Evolutionary conservation across 2,113 vertebrate species (phyloP).

Genomic region (Sinocyclocheilus rhinocerous): DNA sequence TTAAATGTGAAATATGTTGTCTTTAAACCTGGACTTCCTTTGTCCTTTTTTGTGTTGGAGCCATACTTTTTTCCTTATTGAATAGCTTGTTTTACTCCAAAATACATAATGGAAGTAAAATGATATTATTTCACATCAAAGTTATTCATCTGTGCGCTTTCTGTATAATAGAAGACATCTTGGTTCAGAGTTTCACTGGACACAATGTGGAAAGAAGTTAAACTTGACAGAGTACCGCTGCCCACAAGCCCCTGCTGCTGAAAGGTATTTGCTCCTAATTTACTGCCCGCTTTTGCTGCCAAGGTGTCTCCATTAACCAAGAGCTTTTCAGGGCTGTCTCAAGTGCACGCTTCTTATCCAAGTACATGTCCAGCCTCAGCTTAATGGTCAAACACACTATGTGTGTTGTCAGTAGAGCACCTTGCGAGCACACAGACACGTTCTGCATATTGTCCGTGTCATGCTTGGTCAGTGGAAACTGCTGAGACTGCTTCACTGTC

Average conservation of each 20-base stretch:
- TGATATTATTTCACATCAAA: not conserved
- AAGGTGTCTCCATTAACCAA: slow-evolving; percentile 40
- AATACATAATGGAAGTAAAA: not conserved
- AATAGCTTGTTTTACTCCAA: not conserved
- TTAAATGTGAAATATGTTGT: slow-evolving; percentile 88
- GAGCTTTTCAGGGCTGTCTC: slow-evolving; percentile 32
- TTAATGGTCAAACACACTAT: not conserved
- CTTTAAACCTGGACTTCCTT: slow-evolving; percentile 31
- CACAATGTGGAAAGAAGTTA: slow-evolving; percentile 11
- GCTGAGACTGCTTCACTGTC: no score
- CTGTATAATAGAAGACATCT: not conserved
- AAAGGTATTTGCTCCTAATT: slow-evolving; percentile 47
- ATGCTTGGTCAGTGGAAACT: slow-evolving; percentile 6
- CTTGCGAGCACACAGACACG: not conserved
- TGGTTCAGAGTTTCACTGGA: not conserved
- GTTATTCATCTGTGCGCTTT: not conserved
- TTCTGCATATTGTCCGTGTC: slow-evolving; percentile 22
- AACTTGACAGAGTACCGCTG: not conserved
- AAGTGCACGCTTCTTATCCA: not conserved
- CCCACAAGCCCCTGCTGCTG: slow-evolving; percentile 6
- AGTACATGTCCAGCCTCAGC: not conserved
- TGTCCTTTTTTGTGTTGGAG: not conserved
- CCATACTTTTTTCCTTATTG: not conserved
- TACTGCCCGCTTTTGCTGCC: slow-evolving; percentile 40
- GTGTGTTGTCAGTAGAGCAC: not conserved